Evolutionary conservation across 2,113 vertebrate genomes (phyloP), one percentile per base, ranked within the genome.

Genomic region (Eidolon helvum): DNA sequence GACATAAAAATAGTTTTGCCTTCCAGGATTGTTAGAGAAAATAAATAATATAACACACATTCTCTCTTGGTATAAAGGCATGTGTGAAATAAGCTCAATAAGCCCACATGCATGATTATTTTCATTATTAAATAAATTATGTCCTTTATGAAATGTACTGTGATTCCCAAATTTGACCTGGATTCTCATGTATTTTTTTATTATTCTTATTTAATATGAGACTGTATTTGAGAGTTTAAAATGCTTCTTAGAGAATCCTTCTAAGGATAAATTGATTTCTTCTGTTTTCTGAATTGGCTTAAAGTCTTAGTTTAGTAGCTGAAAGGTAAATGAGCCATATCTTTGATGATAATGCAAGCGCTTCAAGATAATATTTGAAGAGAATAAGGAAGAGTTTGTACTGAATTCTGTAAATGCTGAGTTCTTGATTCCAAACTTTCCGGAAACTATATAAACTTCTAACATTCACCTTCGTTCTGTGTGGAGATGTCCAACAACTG

Each of bases 71-170:
- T 43, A 61, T 83, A 97, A 97, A 59, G 11, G 1, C 21, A 91
- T 3, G 0, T 28, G 4, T 87, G 53, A 19, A 53, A 24, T 53
- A 94, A 59, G 35, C 21, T 59, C 9, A 1, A 59, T 59, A 59
- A 59, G 48, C 28, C 48, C 40, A 53, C 59, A 30, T 7, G 14
- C 15, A 38, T 69, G 14, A 63, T 2, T 71, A 2, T 79, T 19
- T 66, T 50, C 11, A 68, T 55, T 92, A 87, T 88, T 66, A 78
- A 79, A 68, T 93, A 65, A 88, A 63, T 45, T 11, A n/a, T 28
- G 30, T 30, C 33, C 59, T 74, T 35, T 66, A 16, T 74, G 65
- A 87, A 90, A 88, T 57, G 10, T 33, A 16, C 3, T 24, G 2
- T 80, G 33, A 43, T 74, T n/a, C 35, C 11, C n/a, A 91, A 71